Evolutionary conservation across 2,113 vertebrate genomes (phyloP), one percentile per base, ranked within the genome.

Genomic region (Dromas ardeola): DNA sequence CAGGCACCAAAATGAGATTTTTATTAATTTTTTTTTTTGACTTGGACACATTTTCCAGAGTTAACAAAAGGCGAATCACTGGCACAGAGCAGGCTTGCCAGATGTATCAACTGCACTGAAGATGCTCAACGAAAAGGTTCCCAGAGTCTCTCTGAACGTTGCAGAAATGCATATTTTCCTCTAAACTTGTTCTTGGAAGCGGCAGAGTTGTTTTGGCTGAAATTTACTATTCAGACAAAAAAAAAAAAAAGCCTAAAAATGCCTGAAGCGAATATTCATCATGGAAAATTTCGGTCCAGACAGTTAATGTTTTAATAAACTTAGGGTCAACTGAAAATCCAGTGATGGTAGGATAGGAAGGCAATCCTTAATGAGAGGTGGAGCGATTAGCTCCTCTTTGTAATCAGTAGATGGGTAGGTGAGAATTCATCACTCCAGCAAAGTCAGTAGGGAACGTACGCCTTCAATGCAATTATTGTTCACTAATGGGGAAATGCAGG

Each of bases 131-230:
- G 56, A 52, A 73, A 72, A 95, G 40, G 55, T 92, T 95, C 80
- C 90, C 93, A 95, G 92, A 92, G 90, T 52, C 72, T 86, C 73
- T 80, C 76, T 59, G 61, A 61, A 32, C 2, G 15, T 36, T 92
- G 69, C 82, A 92, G 79, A 86, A 83, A 90, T 76, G 47, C 88
- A 3, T 89, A 20, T 92, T 95, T 95, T 92, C 80, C 87, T 94
- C 65, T 92, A 76, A 95, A 88, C 92, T 92, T 67, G 55, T 91
- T 95, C 96, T 91, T 92, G 94, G 96, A 95, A 95, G 86, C 10
- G 1, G 52, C 73, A 47, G 86, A 81, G 83, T 63, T 92, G 86
- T 86, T 92, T 79, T 95, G 95, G 86, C 82, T 88, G 76, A 88
- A 92, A 86, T 59, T 67, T 86, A 49, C 40, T 89, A 19, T 71